A percentile compares a stretch with the other conserved stretches of the same genome.
These are phyloP conservation scores for Scaptomyza hsui DNA, from an alignment of 1,140 invertebrate species.

Conservation along the genomic window DNA sequence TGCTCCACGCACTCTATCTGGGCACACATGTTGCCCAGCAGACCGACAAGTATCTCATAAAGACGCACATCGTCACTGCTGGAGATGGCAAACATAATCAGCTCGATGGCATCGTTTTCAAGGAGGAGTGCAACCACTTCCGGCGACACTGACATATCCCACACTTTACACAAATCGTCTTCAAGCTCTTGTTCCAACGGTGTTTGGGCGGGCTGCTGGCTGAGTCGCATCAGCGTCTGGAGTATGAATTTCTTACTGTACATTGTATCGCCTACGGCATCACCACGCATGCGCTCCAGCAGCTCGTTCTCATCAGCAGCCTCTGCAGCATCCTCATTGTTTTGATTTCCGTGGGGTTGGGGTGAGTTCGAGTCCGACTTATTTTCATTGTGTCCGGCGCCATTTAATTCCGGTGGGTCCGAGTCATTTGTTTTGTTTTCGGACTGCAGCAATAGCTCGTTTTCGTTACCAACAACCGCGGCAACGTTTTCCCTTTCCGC, in stretches of 20 bases:
- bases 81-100: constrained; percentile 85
- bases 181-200: constrained; percentile 85
- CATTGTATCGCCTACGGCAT: constrained; percentile 90
- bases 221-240: constrained; percentile 86
- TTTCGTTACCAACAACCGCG: constrained; percentile 15
- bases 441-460: neutral
- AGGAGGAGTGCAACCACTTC: constrained; percentile 89
- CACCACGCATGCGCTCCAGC: constrained; percentile 86
- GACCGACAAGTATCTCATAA: constrained; percentile 89
- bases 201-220: constrained; percentile 68
- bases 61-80: constrained; percentile 85
- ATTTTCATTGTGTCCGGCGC: constrained; percentile 15
- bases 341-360: constrained; percentile 40
- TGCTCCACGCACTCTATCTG: constrained; percentile 80
- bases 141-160: constrained; percentile 91
- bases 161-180: constrained; percentile 89
- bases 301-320: constrained; percentile 51
- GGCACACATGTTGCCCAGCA: constrained; percentile 89
- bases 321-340: constrained; percentile 40
- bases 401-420: neutral
- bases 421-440: constrained; percentile 16
- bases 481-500: constrained; percentile 20
- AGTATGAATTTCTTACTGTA: constrained; percentile 90
- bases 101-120: constrained; percentile 87
- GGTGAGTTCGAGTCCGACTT: constrained; percentile 39